Base-by-base conservation (phyloP, 2,797 vertebrate genomes). In the Myotis daubentonii region DNA sequence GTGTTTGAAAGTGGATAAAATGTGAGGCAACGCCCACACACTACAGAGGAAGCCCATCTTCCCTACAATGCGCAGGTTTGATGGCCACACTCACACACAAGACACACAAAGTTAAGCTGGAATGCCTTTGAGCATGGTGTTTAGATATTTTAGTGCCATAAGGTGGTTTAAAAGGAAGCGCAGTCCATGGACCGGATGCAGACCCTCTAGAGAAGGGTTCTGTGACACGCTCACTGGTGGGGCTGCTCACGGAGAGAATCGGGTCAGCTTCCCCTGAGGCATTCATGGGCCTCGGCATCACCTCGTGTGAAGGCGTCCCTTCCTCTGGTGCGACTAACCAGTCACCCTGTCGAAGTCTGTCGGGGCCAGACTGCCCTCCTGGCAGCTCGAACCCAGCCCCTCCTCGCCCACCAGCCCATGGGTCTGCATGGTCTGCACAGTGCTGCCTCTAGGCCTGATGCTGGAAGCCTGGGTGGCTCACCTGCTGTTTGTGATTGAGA, bases 1-100 rank as follows among this genome's bases (percentile, higher is more conserved):
- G 79, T 62, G 57, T 62, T 44, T 30, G 25, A 44, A 92, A 87
- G 87, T 49, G 89, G 80, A 30, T 78, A 78, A 96, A 76, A 75
- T 80, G 60, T 30, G 74, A 70, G 76, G 33, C 33, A 88, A 62
- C 22, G 1, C n/a, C 19, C 36, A 74, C 51, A 38, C 65, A 78
- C 51, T 36, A 49, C 19, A 55, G 47, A 92, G 25, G 57, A 90
- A 88, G 22, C 38, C 33, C 57, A 49, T 53, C 51, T 94, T 95
- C 81, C 38, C 47, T 47, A 75, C 82, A 93, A 93, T 41, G 41
- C 62, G 13, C 22, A 87, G 81, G 90, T 90, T 87, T 80, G 38
- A 75, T 86, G 95, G 71, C 81, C 15, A 60, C 44, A 17, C 20
- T 44, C 12, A 53, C 28, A 80, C 17, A 33, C 51, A 75, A 33